Evolutionary conservation across 2,797 vertebrate species (phyloP).

Genomic region (Alcedo quadribrachys): DNA sequence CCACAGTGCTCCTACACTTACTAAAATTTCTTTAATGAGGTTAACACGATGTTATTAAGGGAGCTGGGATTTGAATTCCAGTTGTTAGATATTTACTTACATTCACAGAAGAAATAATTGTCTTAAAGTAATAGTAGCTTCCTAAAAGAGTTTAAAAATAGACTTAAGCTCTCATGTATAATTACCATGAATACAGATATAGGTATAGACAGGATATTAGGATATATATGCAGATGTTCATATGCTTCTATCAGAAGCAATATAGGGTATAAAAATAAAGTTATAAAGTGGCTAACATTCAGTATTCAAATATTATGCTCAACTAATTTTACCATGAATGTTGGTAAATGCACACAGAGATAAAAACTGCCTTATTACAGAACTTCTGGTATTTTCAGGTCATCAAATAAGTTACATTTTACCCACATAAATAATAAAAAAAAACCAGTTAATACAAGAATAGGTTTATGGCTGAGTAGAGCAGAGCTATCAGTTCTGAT

Average conservation of each 20-base stretch:
- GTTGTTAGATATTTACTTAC: neutral
- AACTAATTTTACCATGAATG: neutral
- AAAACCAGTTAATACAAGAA: neutral
- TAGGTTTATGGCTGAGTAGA: neutral
- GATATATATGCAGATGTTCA: neutral
- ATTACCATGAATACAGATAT: neutral
- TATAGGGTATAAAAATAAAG: neutral
- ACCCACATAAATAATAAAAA: neutral
- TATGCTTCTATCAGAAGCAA: neutral
- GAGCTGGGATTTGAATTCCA: neutral
- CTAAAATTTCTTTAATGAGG: neutral
- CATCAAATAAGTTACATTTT: neutral
- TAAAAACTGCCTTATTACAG: neutral
- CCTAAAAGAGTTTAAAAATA: neutral
- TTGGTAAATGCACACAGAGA: neutral
- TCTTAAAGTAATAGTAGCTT: neutral
- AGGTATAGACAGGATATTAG: neutral
- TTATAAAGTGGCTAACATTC: neutral
- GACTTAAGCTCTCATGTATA: neutral
- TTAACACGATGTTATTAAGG: neutral
- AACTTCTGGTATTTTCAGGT: neutral
- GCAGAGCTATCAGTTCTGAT: neutral
- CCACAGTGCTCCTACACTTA: neutral
- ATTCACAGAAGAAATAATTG: neutral
- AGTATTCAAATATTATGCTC: neutral